phyloP scores from a whole-genome alignment of 1,140 invertebrate species.

The Macrobrachium nipponense region DNA sequence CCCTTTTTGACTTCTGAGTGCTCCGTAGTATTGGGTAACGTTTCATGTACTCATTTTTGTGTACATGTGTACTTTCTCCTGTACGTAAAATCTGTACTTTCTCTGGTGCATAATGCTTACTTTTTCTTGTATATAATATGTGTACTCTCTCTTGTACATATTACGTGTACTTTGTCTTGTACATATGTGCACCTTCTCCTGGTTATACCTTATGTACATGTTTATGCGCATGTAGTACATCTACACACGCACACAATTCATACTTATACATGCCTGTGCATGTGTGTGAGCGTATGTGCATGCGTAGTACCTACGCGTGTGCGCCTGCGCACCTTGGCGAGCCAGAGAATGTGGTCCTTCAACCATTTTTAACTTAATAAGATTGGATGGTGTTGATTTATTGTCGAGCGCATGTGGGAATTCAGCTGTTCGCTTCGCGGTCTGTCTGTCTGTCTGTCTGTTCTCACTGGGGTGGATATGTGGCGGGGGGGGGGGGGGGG shows the following conservation, averaged over 20 bases:
- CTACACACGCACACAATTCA: too few species aligned
- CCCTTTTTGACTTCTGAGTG: too few species aligned
- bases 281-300: neutral
- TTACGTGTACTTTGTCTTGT: too few species aligned
- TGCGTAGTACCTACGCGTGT: neutral
- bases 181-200: too few species aligned
- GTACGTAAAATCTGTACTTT: too few species aligned
- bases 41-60: too few species aligned
- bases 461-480: neutral
- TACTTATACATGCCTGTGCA: neutral
- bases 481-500: neutral
- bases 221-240: neutral
- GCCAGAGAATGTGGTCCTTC: neutral
- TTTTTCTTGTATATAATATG: too few species aligned
- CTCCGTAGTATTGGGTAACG: too few species aligned
- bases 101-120: too few species aligned
- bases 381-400: neutral
- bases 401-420: neutral
- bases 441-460: neutral
- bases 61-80: too few species aligned
- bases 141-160: too few species aligned
- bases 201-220: neutral
- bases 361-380: constrained; percentile 8
- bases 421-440: neutral
- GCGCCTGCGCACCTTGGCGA: neutral